phyloP scores from a whole-genome alignment of 2,113 vertebrate genomes.

The Excalfactoria chinensis region DNA sequence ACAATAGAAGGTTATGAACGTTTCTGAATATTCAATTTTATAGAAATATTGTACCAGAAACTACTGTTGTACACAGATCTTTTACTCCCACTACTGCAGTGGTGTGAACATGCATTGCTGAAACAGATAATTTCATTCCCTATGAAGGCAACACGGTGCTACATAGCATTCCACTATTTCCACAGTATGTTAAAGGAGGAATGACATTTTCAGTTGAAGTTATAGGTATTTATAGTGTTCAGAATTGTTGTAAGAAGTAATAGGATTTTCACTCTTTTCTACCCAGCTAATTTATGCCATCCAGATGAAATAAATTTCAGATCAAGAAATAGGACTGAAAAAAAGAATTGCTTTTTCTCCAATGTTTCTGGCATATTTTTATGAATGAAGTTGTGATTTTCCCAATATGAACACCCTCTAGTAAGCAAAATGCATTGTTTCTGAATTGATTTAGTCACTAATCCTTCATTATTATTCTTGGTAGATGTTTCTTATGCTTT shows the following conservation, averaged over 20 bases:
- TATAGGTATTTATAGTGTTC: not conserved
- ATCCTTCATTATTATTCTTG: not conserved
- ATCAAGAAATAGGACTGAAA: not conserved
- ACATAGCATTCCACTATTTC: not conserved
- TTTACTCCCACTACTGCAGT: not conserved
- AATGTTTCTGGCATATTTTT: not conserved
- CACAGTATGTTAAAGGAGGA: not conserved
- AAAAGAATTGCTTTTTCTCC: not conserved
- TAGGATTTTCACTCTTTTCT: not conserved
- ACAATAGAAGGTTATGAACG: not conserved
- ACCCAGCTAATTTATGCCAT: not conserved
- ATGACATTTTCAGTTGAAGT: not conserved
- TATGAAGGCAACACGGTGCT: not conserved
- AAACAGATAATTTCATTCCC: not conserved
- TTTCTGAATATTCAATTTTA: not conserved
- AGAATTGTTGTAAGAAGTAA: not conserved
- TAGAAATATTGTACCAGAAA: not conserved
- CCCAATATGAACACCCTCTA: not conserved
- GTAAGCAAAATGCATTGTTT: not conserved
- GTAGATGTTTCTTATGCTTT: not conserved
- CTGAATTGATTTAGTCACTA: not conserved
- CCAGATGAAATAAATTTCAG: not conserved
- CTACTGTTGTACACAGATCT: not conserved
- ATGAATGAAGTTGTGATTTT: not conserved
- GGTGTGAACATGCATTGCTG: not conserved